Percentiles rank a stretch among this genome's conserved stretches.
Conservation (phyloP, 2,888 invertebrate genomes). For the Melanostoma mellinum region DNA sequence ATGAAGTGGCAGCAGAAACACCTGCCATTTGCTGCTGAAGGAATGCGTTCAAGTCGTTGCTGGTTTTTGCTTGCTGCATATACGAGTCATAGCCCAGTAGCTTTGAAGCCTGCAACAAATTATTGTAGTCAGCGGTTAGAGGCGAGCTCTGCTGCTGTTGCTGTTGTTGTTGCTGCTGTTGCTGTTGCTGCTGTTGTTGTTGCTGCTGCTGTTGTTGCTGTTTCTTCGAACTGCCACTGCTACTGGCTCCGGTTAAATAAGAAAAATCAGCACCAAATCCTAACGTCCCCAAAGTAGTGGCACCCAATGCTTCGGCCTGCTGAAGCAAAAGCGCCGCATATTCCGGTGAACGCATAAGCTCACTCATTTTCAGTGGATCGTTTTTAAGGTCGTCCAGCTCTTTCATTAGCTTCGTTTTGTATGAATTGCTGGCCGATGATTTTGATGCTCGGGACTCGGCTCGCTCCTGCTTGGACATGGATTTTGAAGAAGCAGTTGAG, state of each 20-base stretch:
- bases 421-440: constrained; percentile 79
- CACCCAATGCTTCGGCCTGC: constrained; percentile 81
- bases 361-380: constrained; percentile 81
- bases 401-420: constrained; percentile 81
- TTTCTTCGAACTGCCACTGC: constrained; percentile 72
- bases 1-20: constrained; percentile 77
- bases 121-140: constrained; percentile 79
- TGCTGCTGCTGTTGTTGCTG: constrained; percentile 67
- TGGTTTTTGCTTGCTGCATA: constrained; percentile 79
- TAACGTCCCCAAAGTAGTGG: constrained; percentile 80
- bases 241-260: constrained; percentile 78
- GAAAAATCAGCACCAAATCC: constrained; percentile 81
- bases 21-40: constrained; percentile 81
- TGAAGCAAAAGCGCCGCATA: constrained; percentile 81
- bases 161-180: constrained; percentile 24
- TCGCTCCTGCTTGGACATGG: constrained; percentile 75
- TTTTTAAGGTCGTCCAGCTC: constrained; percentile 81
- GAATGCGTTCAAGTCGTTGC: constrained; percentile 79
- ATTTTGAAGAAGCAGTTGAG: constrained; percentile 78
- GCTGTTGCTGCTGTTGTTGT: constrained; percentile 59
- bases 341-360: constrained; percentile 81
- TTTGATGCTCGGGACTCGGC: constrained; percentile 79
- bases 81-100: constrained; percentile 81
- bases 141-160: constrained; percentile 71
- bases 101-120: constrained; percentile 80